phyloP scores from a whole-genome alignment of 1,140 invertebrate genomes.

The Drosophila pachea region DNA sequence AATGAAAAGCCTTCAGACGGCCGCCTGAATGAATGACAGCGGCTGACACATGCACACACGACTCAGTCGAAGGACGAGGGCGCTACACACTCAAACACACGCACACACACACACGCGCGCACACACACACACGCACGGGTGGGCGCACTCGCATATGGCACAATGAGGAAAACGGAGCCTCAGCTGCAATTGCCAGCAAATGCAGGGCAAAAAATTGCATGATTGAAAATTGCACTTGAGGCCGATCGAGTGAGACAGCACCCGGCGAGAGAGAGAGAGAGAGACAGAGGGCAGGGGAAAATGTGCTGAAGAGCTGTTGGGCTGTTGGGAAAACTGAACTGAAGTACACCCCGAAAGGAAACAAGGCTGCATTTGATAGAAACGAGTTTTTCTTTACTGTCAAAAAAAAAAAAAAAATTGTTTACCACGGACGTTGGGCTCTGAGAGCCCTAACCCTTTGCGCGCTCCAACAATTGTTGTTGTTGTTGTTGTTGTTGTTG shows the following conservation, averaged over 20 bases:
- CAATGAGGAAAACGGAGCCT: constrained; percentile 26
- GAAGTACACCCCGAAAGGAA: constrained; percentile 7
- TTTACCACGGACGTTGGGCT: background rate
- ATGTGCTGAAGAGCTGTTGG: background rate
- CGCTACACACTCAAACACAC: constrained; percentile 4
- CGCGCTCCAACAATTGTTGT: background rate
- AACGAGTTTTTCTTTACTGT: constrained; percentile 38
- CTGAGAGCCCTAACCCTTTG: background rate
- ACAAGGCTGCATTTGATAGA: constrained; percentile 26
- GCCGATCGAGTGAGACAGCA: constrained; percentile 25
- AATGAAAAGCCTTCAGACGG: constrained; percentile 75
- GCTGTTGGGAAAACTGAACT: constrained; percentile 2
- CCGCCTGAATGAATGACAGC: constrained; percentile 52
- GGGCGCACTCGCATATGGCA: constrained; percentile 12
- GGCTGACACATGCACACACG: constrained; percentile 35
- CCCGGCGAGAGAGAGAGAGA: background rate
- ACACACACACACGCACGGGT: constrained; percentile 1
- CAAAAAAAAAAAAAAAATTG: constrained; percentile 34
- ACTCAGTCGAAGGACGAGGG: background rate
- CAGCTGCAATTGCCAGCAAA: constrained; percentile 55
- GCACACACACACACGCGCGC: constrained; percentile 30
- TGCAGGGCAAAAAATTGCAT: constrained; percentile 65
- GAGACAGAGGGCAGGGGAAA: constrained; percentile 4
- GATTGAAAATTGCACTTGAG: constrained; percentile 76
- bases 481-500: constrained; percentile 11